Evolutionary conservation across 2,113 vertebrate genomes (phyloP), one percentile per base, ranked within the genome.

Genomic region (Siniperca chuatsi): DNA sequence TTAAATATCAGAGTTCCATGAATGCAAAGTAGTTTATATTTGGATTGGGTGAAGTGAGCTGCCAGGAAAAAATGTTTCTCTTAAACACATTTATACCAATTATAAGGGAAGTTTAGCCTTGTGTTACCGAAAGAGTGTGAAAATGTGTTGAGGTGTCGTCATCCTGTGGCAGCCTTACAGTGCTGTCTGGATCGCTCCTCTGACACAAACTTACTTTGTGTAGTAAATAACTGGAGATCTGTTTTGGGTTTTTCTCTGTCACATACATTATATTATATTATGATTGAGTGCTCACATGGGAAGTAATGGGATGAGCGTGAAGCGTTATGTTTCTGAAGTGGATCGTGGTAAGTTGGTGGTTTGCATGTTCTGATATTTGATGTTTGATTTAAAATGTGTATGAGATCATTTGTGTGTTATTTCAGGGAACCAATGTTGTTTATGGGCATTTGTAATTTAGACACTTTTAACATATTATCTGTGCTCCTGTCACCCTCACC

Each of bases 221-320:
- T 84, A 84, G 83, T 69, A 79, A 52, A 85, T 57, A 82, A 84
- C 88, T 89, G 92, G 89, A 92, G 78, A 52, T 75, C 2, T 82
- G 4, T 69, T 16, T 13, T 58, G 48, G 58, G 2, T 54, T 25
- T 35, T 21, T 37, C 69, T 55, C 8, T 60, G 37, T 79, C 55
- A 57, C 40, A 50, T 61, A 37, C 29, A 3, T 84, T 75, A 44
- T 58, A 4, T 1, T 75, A 25, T 77, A 5, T 25, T 23, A 62
- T 66, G n/a, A 66, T 20, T 44, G 69, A 40, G 44, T 85, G 72
- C 21, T 46, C 62, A 50, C 21, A 18, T 48, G 75, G 78, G 58
- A 61, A n/a, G 21, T n/a, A 25, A 61, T 18, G 80, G 79, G 81
- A 57, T 68, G 8, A 67, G 4, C 8, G 25, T 69, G 37, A 81